These are phyloP conservation scores for Sceloporus undulatus DNA, from an alignment of 2,113 vertebrate genomes.

Conservation along the genomic window DNA sequence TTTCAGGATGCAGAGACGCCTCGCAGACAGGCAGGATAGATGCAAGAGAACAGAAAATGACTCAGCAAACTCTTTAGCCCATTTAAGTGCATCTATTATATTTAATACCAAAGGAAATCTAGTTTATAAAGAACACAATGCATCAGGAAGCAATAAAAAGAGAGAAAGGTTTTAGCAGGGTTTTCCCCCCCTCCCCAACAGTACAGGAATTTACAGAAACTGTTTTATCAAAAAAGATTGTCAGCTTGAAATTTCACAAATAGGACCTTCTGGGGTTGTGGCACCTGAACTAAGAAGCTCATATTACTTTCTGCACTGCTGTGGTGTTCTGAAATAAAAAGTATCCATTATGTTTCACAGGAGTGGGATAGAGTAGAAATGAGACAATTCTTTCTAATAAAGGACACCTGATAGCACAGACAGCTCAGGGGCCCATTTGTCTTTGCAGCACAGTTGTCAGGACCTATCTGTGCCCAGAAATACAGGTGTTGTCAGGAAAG, in stretches of 20 bases:
- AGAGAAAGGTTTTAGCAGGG: background rate
- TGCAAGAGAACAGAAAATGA: background rate
- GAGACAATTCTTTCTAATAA: background rate
- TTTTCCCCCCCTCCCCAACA: background rate
- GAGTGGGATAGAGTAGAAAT: background rate
- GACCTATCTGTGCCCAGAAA: background rate
- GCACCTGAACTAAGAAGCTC: background rate
- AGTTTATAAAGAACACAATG: conserved; percentile 36
- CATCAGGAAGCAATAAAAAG: conserved; percentile 21
- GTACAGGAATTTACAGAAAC: conserved; percentile 1
- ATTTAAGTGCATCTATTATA: conserved; percentile 20
- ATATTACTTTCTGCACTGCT: background rate
- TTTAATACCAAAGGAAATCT: conserved; percentile 38
- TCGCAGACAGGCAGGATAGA: background rate
- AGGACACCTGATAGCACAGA: background rate
- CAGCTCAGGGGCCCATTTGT: background rate
- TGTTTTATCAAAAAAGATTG: conserved; percentile 10
- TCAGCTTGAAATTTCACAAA: conserved; percentile 11
- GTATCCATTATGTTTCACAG: background rate
- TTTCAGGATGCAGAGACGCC: conserved; percentile 42
- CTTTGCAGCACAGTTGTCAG: background rate
- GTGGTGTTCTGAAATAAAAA: conserved; percentile 7
- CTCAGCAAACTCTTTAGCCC: conserved; percentile 14
- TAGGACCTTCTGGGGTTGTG: background rate
- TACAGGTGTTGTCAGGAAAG: background rate